Conservation (phyloP, 1,140 invertebrate species). For the Ylistrum balloti region DNA sequence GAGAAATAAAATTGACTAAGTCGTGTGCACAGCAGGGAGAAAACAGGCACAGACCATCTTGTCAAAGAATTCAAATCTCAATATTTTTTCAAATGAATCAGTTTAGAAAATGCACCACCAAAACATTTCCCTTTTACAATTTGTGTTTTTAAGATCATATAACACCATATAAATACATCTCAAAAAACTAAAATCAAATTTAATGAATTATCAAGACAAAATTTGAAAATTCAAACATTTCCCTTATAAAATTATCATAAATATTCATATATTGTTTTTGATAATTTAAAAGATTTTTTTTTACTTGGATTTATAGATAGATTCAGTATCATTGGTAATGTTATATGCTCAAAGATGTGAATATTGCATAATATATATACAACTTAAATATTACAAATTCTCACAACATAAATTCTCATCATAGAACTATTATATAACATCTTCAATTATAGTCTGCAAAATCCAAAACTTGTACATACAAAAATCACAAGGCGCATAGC, state of each 20-base stretch:
- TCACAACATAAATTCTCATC: slow-evolving; percentile 39
- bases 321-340: slow-evolving; percentile 32
- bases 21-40: background rate
- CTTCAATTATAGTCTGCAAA: background rate
- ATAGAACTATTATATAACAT: background rate
- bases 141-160: background rate
- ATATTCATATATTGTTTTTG: background rate
- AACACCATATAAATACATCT: background rate
- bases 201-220: background rate
- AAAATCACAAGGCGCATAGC: background rate
- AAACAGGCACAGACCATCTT: too few relatives aligned
- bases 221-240: background rate
- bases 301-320: background rate
- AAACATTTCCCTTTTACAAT: background rate
- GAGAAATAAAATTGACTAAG: background rate
- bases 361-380: slow-evolving; percentile 38
- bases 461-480: background rate
- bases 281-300: background rate
- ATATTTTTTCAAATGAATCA: background rate
- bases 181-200: background rate
- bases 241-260: background rate
- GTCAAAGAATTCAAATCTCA: background rate
- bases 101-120: background rate
- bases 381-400: slow-evolving; percentile 28
- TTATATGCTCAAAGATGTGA: background rate